Percentiles rank a stretch among this genome's conserved stretches.
Evolutionary conservation across 2,797 vertebrate species (phyloP).

Genomic region (Mus caroli): DNA sequence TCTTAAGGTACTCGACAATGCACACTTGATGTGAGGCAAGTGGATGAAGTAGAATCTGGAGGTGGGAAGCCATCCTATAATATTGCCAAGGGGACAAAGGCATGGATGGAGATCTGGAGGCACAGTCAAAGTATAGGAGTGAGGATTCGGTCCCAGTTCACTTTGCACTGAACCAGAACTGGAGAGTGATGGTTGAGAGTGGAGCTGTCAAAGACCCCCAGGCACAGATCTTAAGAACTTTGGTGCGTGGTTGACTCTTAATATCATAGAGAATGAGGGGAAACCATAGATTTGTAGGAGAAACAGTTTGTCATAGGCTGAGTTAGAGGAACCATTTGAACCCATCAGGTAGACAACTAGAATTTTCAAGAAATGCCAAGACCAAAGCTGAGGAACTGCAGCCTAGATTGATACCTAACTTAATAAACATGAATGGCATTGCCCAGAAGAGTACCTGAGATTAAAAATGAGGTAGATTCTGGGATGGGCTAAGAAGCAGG

Average conservation of each 20-base stretch:
- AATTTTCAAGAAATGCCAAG: neutral
- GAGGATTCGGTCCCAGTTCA: neutral
- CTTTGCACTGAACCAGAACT: neutral
- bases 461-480: neutral
- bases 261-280: neutral
- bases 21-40: neutral
- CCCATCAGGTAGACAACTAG: neutral
- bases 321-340: neutral
- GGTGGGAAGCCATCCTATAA: neutral
- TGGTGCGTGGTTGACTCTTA: neutral
- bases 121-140: neutral
- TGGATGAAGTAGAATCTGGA: neutral
- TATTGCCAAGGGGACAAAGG: neutral
- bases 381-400: neutral
- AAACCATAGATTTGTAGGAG: neutral
- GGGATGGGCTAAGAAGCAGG: neutral
- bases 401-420: neutral
- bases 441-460: neutral
- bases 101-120: neutral
- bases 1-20: neutral
- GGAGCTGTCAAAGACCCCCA: neutral
- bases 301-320: neutral
- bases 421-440: neutral
- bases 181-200: neutral
- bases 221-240: neutral